These are phyloP conservation scores for Dendrophyllia cribrosa DNA, from an alignment of 64 coral and sea anemone species.

Conservation along the genomic window DNA sequence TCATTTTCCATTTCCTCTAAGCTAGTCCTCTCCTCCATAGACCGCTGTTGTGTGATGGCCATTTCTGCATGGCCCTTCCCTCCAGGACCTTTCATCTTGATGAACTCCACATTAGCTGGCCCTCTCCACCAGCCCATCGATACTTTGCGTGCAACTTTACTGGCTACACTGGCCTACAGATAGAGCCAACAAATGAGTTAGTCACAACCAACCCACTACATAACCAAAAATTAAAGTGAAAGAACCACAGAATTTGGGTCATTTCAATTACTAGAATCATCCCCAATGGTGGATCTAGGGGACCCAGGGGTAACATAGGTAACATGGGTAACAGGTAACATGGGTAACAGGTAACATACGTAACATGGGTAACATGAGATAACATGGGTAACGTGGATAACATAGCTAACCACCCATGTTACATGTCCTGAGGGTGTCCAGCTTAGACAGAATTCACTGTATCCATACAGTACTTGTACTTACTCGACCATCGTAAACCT, in stretches of 20 bases:
- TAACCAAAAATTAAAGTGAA: background rate
- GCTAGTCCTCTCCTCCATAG: background rate
- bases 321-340: no score
- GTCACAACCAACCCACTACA: background rate
- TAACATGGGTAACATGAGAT: no score
- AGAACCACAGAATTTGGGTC: background rate
- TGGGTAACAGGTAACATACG: no score
- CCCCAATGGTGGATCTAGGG: no score
- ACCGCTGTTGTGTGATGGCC: slow-evolving; percentile 64
- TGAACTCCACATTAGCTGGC: slow-evolving; percentile 84
- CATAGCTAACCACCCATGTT: no score
- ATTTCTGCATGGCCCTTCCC: slow-evolving; percentile 95
- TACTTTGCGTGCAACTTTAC: slow-evolving; percentile 93
- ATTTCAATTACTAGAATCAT: background rate
- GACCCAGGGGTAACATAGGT: no score
- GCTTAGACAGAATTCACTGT: background rate
- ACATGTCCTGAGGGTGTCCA: no score
- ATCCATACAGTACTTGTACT: slow-evolving; percentile 2
- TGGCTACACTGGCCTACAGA: slow-evolving; percentile 78
- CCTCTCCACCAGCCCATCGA: slow-evolving; percentile 97
- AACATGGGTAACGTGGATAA: no score
- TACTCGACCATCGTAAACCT: slow-evolving; percentile 87
- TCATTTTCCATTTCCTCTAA: slow-evolving; percentile 13
- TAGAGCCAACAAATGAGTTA: background rate
- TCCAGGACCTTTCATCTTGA: slow-evolving; percentile 93